Evolutionary conservation across 2,888 invertebrate species (phyloP), one percentile per base, ranked within the genome.

Genomic region (Gymnosoma rotundatum): DNA sequence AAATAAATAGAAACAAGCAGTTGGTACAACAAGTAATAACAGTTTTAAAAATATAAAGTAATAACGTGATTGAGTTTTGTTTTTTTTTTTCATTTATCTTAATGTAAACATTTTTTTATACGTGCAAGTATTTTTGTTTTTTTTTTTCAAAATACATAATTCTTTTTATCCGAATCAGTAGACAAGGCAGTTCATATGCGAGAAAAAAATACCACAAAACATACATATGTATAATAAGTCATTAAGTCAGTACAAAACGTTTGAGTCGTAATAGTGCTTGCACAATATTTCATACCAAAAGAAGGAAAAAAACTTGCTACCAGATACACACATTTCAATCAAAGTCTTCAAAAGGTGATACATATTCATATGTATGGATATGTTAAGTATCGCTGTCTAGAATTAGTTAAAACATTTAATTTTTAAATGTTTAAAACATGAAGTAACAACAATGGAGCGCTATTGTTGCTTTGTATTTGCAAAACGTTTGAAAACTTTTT

Each of bases 1-100:
- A 78, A 74, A 83, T 66, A 61, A 74, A 83, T 66, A 61, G 32
- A 80, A 61, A 61, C 18, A 69, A 50, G 25, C 61, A 45, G 32
- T 54, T 14, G 50, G 10, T 60, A 48, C 25, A 18, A 76, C 25
- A 25, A 25, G 63, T 25, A 25, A 25, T 32, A 42, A 73, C 42
- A 48, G 20, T 2, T 25, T 2, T 25, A 14, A 61, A 54, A 56
- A 52, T 52, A 64, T 25, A 25, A 25, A 25, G 25, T 25, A 25
- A 25, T 48, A 72, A 79, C 64, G 72, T 79, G 72, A 73, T 76
- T 66, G 5, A 50, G 18, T 70, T 63, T 63, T 78, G 18, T 70
- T 45, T 25, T 70, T 45, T 72, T 50, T 70, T 72, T 8, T 8
- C 2, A 32, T 32, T 32, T 32, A 32, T 32, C 14, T 64, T 72